These are phyloP conservation scores for Nemoura dubitans DNA, from an alignment of 2,888 invertebrate species.

Conservation along the genomic window DNA sequence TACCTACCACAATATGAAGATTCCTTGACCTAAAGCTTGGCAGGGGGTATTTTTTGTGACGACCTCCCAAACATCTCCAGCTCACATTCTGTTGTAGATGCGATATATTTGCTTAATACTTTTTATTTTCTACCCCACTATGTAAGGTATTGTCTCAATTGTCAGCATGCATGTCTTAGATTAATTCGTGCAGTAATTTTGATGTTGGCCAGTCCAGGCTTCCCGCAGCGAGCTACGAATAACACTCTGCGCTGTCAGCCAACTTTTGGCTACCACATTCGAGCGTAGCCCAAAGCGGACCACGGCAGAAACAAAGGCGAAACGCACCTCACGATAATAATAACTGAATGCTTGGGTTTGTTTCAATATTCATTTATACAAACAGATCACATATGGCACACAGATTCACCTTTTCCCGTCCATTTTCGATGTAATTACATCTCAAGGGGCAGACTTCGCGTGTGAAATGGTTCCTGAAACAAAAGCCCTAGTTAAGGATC, in stretches of 20 bases:
- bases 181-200: neutral
- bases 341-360: neutral
- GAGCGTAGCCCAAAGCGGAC: neutral
- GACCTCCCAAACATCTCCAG: neutral
- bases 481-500: neutral
- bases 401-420: neutral
- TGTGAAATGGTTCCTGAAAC: neutral
- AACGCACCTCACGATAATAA: no score
- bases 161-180: neutral
- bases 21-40: neutral
- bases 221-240: neutral
- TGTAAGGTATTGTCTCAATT: neutral
- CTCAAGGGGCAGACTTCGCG: slow-evolving; percentile 8
- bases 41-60: slow-evolving; percentile 8
- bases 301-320: no score
- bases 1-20: neutral
- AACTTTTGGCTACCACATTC: slow-evolving; percentile 12
- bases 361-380: slow-evolving; percentile 5
- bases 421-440: neutral
- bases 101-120: neutral
- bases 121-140: neutral
- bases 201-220: neutral
- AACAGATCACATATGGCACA: slow-evolving; percentile 14
- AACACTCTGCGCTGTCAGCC: neutral
- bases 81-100: neutral